A percentile compares a stretch with the other conserved stretches of the same genome.
Evolutionary conservation across 2,113 vertebrate genomes (phyloP).

Genomic region (Gallinago media): DNA sequence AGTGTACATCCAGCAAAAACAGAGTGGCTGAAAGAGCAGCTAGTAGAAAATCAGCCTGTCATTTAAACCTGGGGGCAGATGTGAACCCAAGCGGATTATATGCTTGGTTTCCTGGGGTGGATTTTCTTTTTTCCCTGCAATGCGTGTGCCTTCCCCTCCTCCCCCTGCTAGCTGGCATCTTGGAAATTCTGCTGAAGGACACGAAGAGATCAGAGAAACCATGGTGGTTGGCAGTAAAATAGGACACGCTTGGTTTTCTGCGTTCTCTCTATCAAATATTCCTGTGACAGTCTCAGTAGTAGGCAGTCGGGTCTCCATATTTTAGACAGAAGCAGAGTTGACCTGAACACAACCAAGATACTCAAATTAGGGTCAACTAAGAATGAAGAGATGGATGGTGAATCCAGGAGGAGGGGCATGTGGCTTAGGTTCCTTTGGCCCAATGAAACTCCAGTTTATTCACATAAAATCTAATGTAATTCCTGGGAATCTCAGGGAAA

Average conservation of each 20-base stretch:
- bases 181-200: slow-evolving; percentile 47
- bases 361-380: neutral
- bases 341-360: neutral
- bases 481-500: neutral
- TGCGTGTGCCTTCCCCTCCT: neutral
- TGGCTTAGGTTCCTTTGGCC: neutral
- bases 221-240: neutral
- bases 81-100: slow-evolving; percentile 52
- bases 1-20: slow-evolving; percentile 46
- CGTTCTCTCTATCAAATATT: neutral
- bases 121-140: neutral
- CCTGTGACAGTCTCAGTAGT: neutral
- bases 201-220: neutral
- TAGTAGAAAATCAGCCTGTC: slow-evolving; percentile 64
- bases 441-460: neutral
- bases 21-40: slow-evolving; percentile 50
- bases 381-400: neutral
- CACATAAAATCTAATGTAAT: neutral
- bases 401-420: neutral
- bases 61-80: slow-evolving; percentile 63
- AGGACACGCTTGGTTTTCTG: neutral
- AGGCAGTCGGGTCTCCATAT: neutral
- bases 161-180: neutral
- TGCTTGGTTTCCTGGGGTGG: slow-evolving; percentile 29
- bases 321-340: neutral